Conservation (phyloP, 1,140 invertebrate species). For the Magallana angulata region DNA sequence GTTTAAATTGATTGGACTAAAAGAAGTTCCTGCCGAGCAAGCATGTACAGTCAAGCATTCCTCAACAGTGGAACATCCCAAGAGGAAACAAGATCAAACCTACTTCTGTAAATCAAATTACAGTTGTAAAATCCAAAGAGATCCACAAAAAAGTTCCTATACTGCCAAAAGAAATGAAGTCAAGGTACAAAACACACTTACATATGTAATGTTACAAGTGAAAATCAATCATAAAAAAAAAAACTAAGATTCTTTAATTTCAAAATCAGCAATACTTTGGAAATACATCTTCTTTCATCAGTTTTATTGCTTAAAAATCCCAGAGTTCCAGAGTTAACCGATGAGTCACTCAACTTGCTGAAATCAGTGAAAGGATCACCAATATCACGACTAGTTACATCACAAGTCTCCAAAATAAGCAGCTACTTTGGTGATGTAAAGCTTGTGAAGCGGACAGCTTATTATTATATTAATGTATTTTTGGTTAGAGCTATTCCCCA, state of each 20-base stretch:
- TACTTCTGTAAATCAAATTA: not conserved
- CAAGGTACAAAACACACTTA: not conserved
- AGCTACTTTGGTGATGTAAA: not conserved
- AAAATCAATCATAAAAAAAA: not conserved
- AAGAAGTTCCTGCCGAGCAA: not conserved
- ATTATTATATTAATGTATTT: too few species aligned
- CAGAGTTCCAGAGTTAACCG: not conserved
- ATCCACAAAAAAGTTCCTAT: not conserved
- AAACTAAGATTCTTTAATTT: not conserved
- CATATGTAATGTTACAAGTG: not conserved
- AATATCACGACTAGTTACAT: not conserved
- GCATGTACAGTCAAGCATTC: conserved; percentile 49
- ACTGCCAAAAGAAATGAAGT: not conserved
- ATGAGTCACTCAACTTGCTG: not conserved
- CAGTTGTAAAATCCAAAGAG: conserved; percentile 14
- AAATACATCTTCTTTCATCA: not conserved
- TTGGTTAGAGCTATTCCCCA: too few species aligned
- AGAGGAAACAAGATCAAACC: conserved; percentile 57
- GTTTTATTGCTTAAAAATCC: not conserved
- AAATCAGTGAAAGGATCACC: conserved; percentile 7
- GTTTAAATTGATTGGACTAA: conserved; percentile 5
- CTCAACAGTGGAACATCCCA: conserved; percentile 59
- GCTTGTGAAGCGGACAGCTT: not conserved
- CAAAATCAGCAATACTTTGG: not conserved
- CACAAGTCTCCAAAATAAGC: not conserved